Percentiles rank a stretch among this genome's conserved stretches.
Evolutionary conservation across 2,888 invertebrate species (phyloP).

Genomic region (Dryadula phaetusa): DNA sequence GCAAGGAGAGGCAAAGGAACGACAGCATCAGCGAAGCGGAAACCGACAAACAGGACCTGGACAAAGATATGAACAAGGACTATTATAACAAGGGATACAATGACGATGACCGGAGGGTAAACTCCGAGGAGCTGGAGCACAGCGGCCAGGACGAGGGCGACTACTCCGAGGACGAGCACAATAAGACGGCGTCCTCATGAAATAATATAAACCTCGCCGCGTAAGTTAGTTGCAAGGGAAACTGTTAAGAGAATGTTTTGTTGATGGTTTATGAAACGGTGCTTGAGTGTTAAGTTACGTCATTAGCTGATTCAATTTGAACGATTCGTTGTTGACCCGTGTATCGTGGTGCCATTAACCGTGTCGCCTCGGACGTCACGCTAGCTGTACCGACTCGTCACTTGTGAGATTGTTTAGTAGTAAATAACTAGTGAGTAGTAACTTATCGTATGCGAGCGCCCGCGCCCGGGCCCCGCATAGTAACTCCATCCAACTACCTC

Average conservation of each 20-base stretch:
- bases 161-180: conserved; percentile 78
- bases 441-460: conserved; percentile 76
- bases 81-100: conserved; percentile 68
- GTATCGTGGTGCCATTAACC: conserved; percentile 82
- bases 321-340: conserved; percentile 81
- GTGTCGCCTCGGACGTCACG: conserved; percentile 51
- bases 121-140: conserved; percentile 65
- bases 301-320: conserved; percentile 71
- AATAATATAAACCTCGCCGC: conserved; percentile 55
- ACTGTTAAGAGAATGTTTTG: conserved; percentile 68
- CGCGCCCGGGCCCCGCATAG: conserved; percentile 77
- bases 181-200: conserved; percentile 74
- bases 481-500: conserved; percentile 86
- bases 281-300: conserved; percentile 81
- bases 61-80: conserved; percentile 71
- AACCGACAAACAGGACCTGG: conserved; percentile 81
- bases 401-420: conserved; percentile 70
- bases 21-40: conserved; percentile 72
- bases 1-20: conserved; percentile 77
- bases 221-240: conserved; percentile 57
- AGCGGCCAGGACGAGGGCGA: conserved; percentile 76
- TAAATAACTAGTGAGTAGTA: conserved; percentile 74
- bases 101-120: conserved; percentile 62
- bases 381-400: conserved; percentile 62
- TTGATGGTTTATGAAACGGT: conserved; percentile 75